phyloP scores from a whole-genome alignment of 1,140 invertebrate genomes.

The Penaeus chinensis region DNA sequence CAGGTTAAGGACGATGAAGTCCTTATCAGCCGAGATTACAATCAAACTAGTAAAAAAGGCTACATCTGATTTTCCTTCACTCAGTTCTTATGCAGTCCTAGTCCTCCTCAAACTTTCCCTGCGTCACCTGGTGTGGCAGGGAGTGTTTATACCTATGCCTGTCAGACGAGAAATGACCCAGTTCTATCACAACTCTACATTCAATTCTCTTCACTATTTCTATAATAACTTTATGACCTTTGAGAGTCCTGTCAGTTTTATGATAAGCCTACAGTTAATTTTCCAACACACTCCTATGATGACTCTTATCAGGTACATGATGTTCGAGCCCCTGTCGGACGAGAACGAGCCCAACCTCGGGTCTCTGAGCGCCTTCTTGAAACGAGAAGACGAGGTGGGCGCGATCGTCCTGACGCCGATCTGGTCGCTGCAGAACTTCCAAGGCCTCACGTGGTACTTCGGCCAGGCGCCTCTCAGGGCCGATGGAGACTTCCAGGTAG shows the following conservation, averaged over 20 bases:
- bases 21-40: no score
- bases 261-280: neutral
- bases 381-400: slow-evolving; percentile 66
- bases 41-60: no score
- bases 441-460: slow-evolving; percentile 76
- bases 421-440: slow-evolving; percentile 78
- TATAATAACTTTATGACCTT: no score
- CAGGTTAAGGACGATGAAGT: no score
- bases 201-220: no score
- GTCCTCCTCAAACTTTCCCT: no score
- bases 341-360: slow-evolving; percentile 76
- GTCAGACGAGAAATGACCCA: no score
- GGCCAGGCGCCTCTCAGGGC: slow-evolving; percentile 71
- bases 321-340: slow-evolving; percentile 78
- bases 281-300: neutral
- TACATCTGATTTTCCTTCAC: no score
- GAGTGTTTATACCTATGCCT: no score
- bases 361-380: slow-evolving; percentile 70
- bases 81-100: no score
- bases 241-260: neutral
- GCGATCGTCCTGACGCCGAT: slow-evolving; percentile 70
- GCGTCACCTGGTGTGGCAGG: no score
- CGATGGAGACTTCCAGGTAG: slow-evolving; percentile 61
- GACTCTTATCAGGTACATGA: slow-evolving; percentile 68
- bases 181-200: no score